These are phyloP conservation scores for Henicopernis longicauda DNA, from an alignment of 2,113 vertebrate genomes.

Conservation along the genomic window DNA sequence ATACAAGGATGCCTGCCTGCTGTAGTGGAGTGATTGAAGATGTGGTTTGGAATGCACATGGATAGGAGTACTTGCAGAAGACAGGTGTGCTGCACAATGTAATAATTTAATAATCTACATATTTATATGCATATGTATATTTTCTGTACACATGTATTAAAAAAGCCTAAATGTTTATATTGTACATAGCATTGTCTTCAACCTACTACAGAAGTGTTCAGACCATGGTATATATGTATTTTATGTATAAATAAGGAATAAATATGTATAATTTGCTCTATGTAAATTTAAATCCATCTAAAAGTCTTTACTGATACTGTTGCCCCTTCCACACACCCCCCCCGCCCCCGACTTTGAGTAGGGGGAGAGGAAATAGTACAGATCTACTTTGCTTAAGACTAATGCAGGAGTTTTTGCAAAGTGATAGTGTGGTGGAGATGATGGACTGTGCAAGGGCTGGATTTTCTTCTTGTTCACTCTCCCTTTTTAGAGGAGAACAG, in stretches of 20 bases:
- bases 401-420: background rate
- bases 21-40: rapidly evolving
- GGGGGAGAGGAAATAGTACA: background rate
- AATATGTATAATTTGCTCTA: background rate
- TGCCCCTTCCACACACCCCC: background rate
- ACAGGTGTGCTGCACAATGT: background rate
- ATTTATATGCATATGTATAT: background rate
- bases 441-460: rapidly evolving
- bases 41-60: background rate
- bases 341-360: background rate
- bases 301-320: background rate
- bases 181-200: background rate
- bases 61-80: background rate
- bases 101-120: background rate
- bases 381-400: background rate
- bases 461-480: background rate
- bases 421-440: rapidly evolving
- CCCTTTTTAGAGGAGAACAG: background rate
- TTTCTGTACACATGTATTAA: background rate
- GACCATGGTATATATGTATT: background rate
- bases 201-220: background rate
- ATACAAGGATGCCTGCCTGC: background rate
- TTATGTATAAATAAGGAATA: background rate
- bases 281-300: background rate
- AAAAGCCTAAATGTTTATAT: background rate